These are phyloP conservation scores for Anthrax anthrax DNA, from an alignment of 2,888 invertebrate genomes.

Conservation along the genomic window DNA sequence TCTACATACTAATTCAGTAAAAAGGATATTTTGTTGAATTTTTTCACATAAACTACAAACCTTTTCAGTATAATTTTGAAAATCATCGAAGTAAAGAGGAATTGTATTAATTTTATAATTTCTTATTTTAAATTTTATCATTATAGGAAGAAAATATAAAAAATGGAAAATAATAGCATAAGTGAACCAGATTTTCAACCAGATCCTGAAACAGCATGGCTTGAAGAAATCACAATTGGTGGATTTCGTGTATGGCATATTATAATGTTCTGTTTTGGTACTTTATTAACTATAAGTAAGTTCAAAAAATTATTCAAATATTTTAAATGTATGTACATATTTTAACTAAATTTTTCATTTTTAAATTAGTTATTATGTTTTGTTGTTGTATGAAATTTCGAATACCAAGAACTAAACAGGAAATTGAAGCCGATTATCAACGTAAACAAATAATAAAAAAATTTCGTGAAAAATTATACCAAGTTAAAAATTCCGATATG, in stretches of 20 bases:
- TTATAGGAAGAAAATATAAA: too few relatives aligned
- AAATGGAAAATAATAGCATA: neutral
- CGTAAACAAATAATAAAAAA: constrained; percentile 68
- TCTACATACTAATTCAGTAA: too few relatives aligned
- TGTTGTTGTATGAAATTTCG: constrained; percentile 86
- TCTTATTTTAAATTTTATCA: too few relatives aligned
- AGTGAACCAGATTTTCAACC: constrained; percentile 19
- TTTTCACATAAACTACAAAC: too few relatives aligned
- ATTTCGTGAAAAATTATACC: constrained; percentile 65
- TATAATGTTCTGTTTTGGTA: constrained; percentile 53
- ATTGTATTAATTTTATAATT: too few relatives aligned
- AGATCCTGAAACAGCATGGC: constrained; percentile 48
- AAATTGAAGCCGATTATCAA: constrained; percentile 86
- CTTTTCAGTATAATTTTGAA: too few relatives aligned
- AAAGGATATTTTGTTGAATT: too few relatives aligned
- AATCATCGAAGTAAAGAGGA: too few relatives aligned
- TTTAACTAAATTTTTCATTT: too few relatives aligned
- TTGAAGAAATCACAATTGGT: constrained; percentile 52
- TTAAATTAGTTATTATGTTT: constrained; percentile 70
- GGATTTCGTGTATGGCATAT: constrained; percentile 72
- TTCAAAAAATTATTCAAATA: constrained; percentile 1
- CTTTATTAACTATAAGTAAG: constrained; percentile 47
- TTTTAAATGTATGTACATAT: constrained; percentile 2
- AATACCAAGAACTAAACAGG: constrained; percentile 86
- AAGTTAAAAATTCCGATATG: constrained; percentile 75